Base-by-base conservation (phyloP, 30 jellyfish, hydroid and myxozoan species). In the Turritopsis dohrnii region DNA sequence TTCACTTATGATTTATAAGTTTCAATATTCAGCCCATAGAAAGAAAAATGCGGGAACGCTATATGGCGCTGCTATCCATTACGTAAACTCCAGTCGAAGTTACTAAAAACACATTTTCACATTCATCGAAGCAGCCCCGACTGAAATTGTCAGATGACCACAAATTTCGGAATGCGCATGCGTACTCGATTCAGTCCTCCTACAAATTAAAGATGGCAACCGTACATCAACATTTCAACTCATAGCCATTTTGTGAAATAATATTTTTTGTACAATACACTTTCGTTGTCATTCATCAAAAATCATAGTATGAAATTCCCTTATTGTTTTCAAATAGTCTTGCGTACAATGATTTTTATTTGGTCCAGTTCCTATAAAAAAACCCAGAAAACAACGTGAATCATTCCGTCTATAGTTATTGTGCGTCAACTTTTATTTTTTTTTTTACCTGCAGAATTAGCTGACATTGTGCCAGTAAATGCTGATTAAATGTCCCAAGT, bases 61-160 rank as follows among this genome's bases (percentile, higher is more conserved):
- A 69, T 21, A 8, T 27, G 28, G 16, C 77, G 19, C 30, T 23
- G 13, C 60, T 41, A 41, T 27, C 31, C 30, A 27, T 69, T 69
- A 69, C 77, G 77, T 69, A 69, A 69, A 69, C 30, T 69, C 77
- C 77, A 69, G 77, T 23, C 77, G 16, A 41, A 41, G 60, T 41
- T 41, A 41, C 60, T 69, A n/a, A 27, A 69, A 69, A 69, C 77
- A 69, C 77, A 69, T 69, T 69, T 69, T 69, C 77, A 69, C 77
- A 69, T 27, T n/a, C 77, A 69, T n/a, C 77, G 77, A 69, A n/a
- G 77, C 77, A 69, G 77, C 31, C 77, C 77, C 77, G 77, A 69
- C 28, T 69, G 30, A 69, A 69, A 69, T n/a, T 69, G 77, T 69
- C 77, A 69, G 77, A 69, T 69, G 77, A 69, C 77, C 77, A 69